phyloP scores from a whole-genome alignment of 2,888 invertebrate species.

The Watsonalla binaria region DNA sequence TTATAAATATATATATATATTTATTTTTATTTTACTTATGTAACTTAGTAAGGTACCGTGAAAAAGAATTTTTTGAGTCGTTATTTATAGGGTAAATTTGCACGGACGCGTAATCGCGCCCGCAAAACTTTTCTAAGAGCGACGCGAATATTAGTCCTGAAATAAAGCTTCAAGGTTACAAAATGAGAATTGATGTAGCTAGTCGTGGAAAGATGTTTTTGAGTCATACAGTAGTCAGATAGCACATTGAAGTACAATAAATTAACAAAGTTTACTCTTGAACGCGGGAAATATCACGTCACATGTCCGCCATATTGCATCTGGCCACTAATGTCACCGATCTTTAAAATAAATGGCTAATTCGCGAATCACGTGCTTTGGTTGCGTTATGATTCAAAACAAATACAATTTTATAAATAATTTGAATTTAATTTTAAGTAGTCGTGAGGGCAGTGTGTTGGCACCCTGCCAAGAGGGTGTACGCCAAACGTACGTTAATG shows the following conservation, averaged over 20 bases:
- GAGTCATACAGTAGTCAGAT: no score
- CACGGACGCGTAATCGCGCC: no score
- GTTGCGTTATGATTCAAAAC: slow-evolving; percentile 63
- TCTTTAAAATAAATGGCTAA: slow-evolving; percentile 9
- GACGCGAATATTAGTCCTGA: no score
- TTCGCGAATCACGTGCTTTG: slow-evolving; percentile 43
- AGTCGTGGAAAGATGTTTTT: no score
- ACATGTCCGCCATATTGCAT: background rate
- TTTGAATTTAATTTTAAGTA: slow-evolving; percentile 48
- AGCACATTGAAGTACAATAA: background rate
- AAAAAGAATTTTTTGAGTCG: no score
- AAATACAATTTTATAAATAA: slow-evolving; percentile 71
- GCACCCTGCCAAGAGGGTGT: slow-evolving; percentile 52
- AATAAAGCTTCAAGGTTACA: no score
- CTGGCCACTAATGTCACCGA: background rate
- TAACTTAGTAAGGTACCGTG: no score
- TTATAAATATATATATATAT: no score
- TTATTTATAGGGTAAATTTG: no score
- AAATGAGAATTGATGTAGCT: no score
- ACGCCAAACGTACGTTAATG: slow-evolving; percentile 41
- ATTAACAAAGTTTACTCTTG: background rate
- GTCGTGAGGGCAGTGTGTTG: slow-evolving; percentile 66
- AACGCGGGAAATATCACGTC: background rate
- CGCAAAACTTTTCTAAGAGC: no score
- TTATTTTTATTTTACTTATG: no score